Percentiles rank a stretch among this genome's conserved stretches.
Conservation (phyloP, 2,888 invertebrate genomes). For the Teinopalpus imperialis region DNA sequence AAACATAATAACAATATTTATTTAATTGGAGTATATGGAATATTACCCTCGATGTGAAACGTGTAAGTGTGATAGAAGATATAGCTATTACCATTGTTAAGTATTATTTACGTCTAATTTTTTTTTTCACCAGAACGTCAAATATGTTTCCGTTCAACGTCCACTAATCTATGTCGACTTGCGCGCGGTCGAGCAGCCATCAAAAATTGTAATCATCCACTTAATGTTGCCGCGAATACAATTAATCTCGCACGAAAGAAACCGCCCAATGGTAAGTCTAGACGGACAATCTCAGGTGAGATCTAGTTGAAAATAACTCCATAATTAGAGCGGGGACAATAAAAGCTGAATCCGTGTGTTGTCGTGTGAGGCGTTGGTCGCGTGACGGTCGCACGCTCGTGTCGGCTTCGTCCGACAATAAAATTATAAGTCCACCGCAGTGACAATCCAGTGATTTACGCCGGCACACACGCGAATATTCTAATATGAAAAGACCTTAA, state of each 20-base stretch:
- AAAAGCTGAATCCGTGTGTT: slow-evolving; percentile 64
- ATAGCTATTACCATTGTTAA: slow-evolving; percentile 6
- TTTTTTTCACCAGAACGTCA: slow-evolving; percentile 16
- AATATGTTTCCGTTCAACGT: slow-evolving; percentile 10
- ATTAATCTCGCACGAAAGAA: slow-evolving; percentile 74
- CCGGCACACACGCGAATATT: slow-evolving; percentile 77
- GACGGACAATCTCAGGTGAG: slow-evolving; percentile 68
- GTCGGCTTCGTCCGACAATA: slow-evolving; percentile 77
- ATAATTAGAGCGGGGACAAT: slow-evolving; percentile 73
- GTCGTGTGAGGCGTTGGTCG: slow-evolving; percentile 61
- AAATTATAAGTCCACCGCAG: slow-evolving; percentile 80
- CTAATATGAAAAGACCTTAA: slow-evolving; percentile 69
- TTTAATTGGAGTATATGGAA: no score
- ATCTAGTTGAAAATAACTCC: slow-evolving; percentile 67
- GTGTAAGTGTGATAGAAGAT: no score
- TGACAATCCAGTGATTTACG: slow-evolving; percentile 82
- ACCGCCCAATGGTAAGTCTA: slow-evolving; percentile 61
- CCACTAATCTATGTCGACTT: slow-evolving; percentile 28
- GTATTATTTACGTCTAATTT: slow-evolving; percentile 11
- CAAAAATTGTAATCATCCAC: slow-evolving; percentile 61
- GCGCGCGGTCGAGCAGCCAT: slow-evolving; percentile 41
- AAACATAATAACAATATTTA: no score
- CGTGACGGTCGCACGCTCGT: slow-evolving; percentile 69
- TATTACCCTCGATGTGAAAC: no score
- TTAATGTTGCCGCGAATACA: slow-evolving; percentile 52